Evolutionary conservation across 2,888 invertebrate genomes (phyloP), one percentile per base, ranked within the genome.

Genomic region (Cheilosia soror): DNA sequence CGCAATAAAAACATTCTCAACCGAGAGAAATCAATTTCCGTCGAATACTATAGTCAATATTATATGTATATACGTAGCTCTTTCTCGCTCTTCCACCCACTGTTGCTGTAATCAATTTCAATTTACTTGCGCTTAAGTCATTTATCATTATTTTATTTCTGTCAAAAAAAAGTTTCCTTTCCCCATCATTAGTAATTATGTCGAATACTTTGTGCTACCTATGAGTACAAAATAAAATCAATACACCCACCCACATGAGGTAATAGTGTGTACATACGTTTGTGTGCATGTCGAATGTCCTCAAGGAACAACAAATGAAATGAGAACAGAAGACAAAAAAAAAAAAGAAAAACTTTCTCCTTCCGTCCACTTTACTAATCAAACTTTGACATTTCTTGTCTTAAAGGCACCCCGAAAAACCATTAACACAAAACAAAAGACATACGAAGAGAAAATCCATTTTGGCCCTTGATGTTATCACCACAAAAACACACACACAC

Each of bases 101-200:
- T 44, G 15, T 44, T 44, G 15, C 15, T 44, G 78, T 69, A 84
- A 84, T 84, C 83, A 84, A 79, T 84, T 84, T 84, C 79, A 84
- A 84, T 84, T 84, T 84, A 84, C 73, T 79, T 63, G 47, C 25
- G 25, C 51, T 49, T 58, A 62, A 58, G 73, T 79, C 79, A 79
- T 84, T 84, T 84, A 84, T 84, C 83, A 84, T 84, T 84, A 84
- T 83, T 83, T 83, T 83, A 83, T 84, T 79, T 79, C 83, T 84
- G 83, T 84, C 83, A 84, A 84, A 51, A 51, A 29, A 49, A 84
- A 84, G 75, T 84, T 84, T 73, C 78, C 68, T 77, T 84, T 79
- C 69, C 66, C 83, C 83, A 79, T 84, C 83, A 84, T 79, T 84
- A 79, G 78, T 79, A 84, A 84, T 84, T 84, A 84, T 84, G 58